Conservation (phyloP, 2,113 vertebrate genomes). For the Circaetus gallicus region DNA sequence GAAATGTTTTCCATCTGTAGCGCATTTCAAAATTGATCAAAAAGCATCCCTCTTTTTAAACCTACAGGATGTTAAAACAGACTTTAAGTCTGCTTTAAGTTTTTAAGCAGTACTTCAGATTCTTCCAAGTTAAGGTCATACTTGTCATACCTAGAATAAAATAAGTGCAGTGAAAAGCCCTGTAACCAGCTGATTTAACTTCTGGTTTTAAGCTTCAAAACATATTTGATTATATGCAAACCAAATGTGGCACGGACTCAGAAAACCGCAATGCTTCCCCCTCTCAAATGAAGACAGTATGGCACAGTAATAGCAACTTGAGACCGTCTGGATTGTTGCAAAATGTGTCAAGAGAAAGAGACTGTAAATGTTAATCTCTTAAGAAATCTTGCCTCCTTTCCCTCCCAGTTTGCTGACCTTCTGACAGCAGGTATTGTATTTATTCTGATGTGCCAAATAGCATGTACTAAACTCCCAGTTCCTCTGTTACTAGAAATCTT, state of each 20-base stretch:
- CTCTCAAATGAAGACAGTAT: slow-evolving; percentile 1
- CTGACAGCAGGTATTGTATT: neutral
- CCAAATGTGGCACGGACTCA: neutral
- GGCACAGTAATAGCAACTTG: neutral
- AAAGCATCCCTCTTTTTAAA: neutral
- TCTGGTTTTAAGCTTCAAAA: slow-evolving; percentile 39
- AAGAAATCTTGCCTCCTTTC: neutral
- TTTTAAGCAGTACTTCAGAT: slow-evolving; percentile 11
- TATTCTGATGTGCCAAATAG: neutral
- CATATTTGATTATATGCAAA: slow-evolving; percentile 2
- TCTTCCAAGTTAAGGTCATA: neutral
- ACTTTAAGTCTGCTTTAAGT: neutral
- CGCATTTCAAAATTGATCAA: neutral
- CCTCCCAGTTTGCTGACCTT: neutral
- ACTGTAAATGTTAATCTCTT: neutral
- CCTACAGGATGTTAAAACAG: neutral
- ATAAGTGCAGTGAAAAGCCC: neutral
- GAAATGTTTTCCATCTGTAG: slow-evolving; percentile 19
- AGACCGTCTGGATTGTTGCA: neutral
- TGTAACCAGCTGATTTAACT: slow-evolving; percentile 32
- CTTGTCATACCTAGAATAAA: slow-evolving; percentile 2
- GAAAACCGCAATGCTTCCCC: neutral
- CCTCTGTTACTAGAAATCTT: neutral
- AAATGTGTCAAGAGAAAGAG: neutral
- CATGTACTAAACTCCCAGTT: neutral